Evolutionary conservation across 2,888 invertebrate species (phyloP), one percentile per base, ranked within the genome.

Genomic region (Hipparchia sbordonii): DNA sequence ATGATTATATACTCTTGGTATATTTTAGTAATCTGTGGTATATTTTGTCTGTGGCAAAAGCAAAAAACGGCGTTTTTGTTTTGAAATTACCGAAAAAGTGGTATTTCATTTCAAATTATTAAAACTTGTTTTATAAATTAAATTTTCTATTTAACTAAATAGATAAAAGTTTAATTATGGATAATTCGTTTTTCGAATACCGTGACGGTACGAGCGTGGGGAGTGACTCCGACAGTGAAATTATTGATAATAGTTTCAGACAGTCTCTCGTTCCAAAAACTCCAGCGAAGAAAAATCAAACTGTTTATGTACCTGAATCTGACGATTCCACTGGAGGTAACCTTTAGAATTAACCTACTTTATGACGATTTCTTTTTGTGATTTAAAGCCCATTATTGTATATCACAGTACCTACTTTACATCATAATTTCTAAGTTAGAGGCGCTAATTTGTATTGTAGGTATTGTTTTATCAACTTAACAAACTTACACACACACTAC

Each of bases 161-260:
- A 23, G 2, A 57, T 23, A 48, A n/a, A 39, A 54, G 2, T 65
- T 68, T 23, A 54, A 52, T 65, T 6, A 92, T 92, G 92, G 91
- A 93, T 63, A 88, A 82, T 82, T 92, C 93, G 73, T 91, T 91
- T 78, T 87, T 88, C 81, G 90, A 92, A 82, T 92, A 90, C 79
- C 92, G 90, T 77, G 84, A 89, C 75, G 81, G 84, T 54, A 86
- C 87, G 67, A 83, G 77, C 70, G 82, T 74, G 13, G 82, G 82
- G 66, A 88, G 85, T 79, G 89, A 84, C 71, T 88, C 90, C 0
- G 92, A 89, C 72, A 77, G 82, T 51, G 92, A 90, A 81, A 77
- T 90, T 82, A 90, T 92, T 75, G 91, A 92, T 76, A 84, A 87
- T 73, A 93, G 93, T 82, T 72, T 83, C 67, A 81, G 79, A 10